Percentiles rank a stretch among this genome's conserved stretches.
These are phyloP conservation scores for Himalopsyche kuldschensis DNA, from an alignment of 2,888 invertebrate species.

Conservation along the genomic window DNA sequence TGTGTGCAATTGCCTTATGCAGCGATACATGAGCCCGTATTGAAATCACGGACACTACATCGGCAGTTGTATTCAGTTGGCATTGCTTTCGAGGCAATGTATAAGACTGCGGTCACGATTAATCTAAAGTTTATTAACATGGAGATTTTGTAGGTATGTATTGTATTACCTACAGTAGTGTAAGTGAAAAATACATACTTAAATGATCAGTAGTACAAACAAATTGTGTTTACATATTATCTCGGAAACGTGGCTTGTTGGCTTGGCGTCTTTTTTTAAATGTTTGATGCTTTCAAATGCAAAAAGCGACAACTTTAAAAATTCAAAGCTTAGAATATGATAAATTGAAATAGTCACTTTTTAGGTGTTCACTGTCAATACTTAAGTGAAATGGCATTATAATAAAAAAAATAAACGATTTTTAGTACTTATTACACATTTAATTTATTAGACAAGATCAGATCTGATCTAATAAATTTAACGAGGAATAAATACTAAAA, in stretches of 20 bases:
- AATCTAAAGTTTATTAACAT: not conserved
- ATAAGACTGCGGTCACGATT: not conserved
- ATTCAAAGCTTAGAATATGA: too few relatives aligned
- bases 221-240: not conserved
- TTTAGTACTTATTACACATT: too few relatives aligned
- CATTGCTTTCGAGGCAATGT: not conserved
- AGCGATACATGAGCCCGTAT: not conserved
- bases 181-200: not conserved
- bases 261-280: not conserved
- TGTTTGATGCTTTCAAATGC: not conserved
- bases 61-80: not conserved
- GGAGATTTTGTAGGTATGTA: too few relatives aligned
- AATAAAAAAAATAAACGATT: too few relatives aligned
- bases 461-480: too few relatives aligned
- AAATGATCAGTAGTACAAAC: not conserved
- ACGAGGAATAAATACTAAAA: too few relatives aligned
- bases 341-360: too few relatives aligned
- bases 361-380: too few relatives aligned
- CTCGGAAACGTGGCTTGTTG: not conserved
- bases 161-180: not conserved
- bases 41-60: not conserved
- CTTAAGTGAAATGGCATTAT: too few relatives aligned
- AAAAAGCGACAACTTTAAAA: too few relatives aligned
- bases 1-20: not conserved
- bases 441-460: too few relatives aligned